Base-by-base conservation (phyloP, 1,140 invertebrate species). In the Drosophila melanica region DNA sequence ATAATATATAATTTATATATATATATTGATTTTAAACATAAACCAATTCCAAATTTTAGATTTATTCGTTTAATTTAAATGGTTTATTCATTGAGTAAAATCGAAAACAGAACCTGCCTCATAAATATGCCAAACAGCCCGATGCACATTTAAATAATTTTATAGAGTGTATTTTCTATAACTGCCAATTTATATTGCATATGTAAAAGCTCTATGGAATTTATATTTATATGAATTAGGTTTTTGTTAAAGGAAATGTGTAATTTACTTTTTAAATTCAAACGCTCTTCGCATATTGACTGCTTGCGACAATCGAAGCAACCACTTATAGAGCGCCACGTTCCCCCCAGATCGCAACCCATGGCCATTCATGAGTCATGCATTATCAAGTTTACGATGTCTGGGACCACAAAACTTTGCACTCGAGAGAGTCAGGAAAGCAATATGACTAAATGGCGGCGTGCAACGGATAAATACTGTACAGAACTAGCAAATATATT, bases 321-420 rank as follows among this genome's bases (percentile, higher is more conserved):
- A 23, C 16, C 27, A 65, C 8, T 57, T 45, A 57, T 23, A 67
- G 20, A 39, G 20, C 30, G 33, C 63, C 54, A 41, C 42, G 54
- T 72, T 58, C 47, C 30, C 30, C 30, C 16, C 39, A 44, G 47
- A 39, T 27, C 14, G 0, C 5, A 30, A 6, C 16, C 20, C 39
- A 14, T 27, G n/a, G 41, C 1, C 27, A 27, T 0, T 7, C 27
- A 12, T 72, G 63, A 72, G 39, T 72, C 69, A 72, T 59, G 37
- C 45, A 58, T 44, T 72, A 71, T 66, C 62, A 16, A 9, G n/a
- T 58, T 58, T 50, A 66, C 51, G 27, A 58, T 30, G 53, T 65
- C 51, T 65, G 62, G 60, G 51, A 16, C 12, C 12, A 35, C 30
- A 33, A 48, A 37, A 54, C 58, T 45, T 69, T 53, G 44, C 48